Conservation (phyloP, 2,113 vertebrate genomes). For the Hyperopisus bebe region DNA sequence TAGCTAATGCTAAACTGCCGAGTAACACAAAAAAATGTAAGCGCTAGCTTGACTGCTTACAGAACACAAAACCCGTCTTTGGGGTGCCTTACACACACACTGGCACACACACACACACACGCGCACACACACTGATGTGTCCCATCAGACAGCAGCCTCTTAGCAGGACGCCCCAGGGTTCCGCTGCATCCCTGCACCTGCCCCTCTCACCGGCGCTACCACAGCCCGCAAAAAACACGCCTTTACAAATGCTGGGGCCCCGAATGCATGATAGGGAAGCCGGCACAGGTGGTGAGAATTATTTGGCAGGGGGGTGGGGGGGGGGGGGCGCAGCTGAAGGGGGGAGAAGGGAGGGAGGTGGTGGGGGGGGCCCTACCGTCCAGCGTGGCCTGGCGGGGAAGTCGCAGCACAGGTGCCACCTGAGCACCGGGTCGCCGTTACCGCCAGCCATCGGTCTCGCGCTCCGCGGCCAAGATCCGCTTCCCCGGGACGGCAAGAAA, state of each 20-base stretch:
- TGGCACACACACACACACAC: background rate
- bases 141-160: background rate
- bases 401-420: constrained; percentile 68
- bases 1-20: background rate
- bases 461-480: constrained; percentile 51
- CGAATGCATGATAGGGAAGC: background rate
- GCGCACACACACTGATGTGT: background rate
- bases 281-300: background rate
- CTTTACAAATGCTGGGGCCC: background rate
- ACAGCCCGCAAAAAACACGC: background rate
- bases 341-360: constrained; percentile 4
- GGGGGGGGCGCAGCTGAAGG: constrained; percentile 20
- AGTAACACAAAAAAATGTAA: background rate
- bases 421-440: constrained; percentile 59
- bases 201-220: background rate
- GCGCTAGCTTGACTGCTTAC: background rate
- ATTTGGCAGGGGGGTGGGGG: background rate
- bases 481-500: constrained; percentile 46
- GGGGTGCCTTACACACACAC: background rate
- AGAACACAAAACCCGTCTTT: background rate
- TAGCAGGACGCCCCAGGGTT: background rate
- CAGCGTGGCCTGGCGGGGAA: constrained; percentile 68
- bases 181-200: background rate
- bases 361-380: constrained; percentile 55
- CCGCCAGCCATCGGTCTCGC: constrained; percentile 57